These are phyloP conservation scores for Drosophila sturtevanti DNA, from an alignment of 1,140 invertebrate species.

Conservation along the genomic window DNA sequence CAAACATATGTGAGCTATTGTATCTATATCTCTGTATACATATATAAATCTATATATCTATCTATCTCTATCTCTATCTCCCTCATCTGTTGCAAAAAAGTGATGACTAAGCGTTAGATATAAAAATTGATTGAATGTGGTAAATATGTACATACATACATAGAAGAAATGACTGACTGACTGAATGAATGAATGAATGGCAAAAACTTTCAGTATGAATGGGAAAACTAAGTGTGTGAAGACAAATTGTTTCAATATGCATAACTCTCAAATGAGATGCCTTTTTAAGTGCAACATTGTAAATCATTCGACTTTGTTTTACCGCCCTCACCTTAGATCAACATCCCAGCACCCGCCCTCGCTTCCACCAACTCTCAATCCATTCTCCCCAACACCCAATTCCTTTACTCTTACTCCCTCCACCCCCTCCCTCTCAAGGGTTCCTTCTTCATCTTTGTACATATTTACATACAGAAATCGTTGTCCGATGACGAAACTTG, in stretches of 20 bases:
- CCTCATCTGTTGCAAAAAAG: slow-evolving; percentile 11
- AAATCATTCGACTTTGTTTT: slow-evolving; percentile 47
- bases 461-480: slow-evolving; percentile 33
- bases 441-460: slow-evolving; percentile 5
- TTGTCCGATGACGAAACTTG: slow-evolving; percentile 67
- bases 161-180: slow-evolving; percentile 14
- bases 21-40: slow-evolving; percentile 34
- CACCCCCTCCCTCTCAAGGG: not conserved
- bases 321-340: not conserved
- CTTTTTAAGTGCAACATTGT: slow-evolving; percentile 50
- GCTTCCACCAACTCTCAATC: not conserved
- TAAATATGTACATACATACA: not conserved
- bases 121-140: slow-evolving; percentile 54
- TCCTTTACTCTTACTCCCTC: not conserved
- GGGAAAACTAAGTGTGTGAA: slow-evolving; percentile 11
- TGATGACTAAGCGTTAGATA: slow-evolving; percentile 70
- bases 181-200: slow-evolving; percentile 15
- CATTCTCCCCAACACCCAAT: not conserved
- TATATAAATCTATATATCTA: slow-evolving; percentile 6
- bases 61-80: slow-evolving; percentile 20
- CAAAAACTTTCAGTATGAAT: not conserved
- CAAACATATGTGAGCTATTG: slow-evolving; percentile 56
- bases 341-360: not conserved
- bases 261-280: slow-evolving; percentile 31
- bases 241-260: slow-evolving; percentile 7